Conservation (phyloP, 1,140 invertebrate species). For the Gonioctena quinquepunctata region DNA sequence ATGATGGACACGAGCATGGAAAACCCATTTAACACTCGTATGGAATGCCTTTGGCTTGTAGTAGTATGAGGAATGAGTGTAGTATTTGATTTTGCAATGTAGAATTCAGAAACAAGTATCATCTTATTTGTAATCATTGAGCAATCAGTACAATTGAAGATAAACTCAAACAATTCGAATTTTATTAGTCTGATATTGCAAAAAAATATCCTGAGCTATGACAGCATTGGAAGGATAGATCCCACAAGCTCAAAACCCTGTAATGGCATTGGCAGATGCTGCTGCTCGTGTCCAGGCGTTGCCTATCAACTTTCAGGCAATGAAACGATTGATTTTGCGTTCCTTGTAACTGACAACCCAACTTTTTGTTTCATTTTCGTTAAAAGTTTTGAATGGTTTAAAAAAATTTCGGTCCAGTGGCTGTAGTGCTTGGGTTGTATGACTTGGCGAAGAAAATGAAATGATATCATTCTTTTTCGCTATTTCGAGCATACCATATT, state of each 20-base stretch:
- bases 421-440: conserved; percentile 46
- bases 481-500: conserved; percentile 35
- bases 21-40: too few relatives aligned
- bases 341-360: background rate
- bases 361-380: background rate
- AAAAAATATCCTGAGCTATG: background rate
- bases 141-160: too few relatives aligned
- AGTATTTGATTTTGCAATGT: too few relatives aligned
- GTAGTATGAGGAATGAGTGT: too few relatives aligned
- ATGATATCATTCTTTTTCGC: conserved; percentile 42
- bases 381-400: conserved; percentile 42
- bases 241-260: too few relatives aligned
- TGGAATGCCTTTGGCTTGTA: too few relatives aligned
- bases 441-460: conserved; percentile 40
- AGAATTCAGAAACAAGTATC: too few relatives aligned
- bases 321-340: background rate
- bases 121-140: too few relatives aligned
- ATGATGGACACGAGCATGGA: too few relatives aligned
- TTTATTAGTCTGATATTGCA: background rate
- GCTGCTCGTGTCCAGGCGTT: background rate
- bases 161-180: too few relatives aligned
- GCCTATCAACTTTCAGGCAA: background rate
- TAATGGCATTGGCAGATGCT: background rate
- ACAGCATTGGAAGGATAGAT: background rate
- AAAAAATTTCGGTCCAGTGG: conserved; percentile 45